These are phyloP conservation scores for Pelagia noctiluca DNA, from an alignment of 30 jellyfish, hydroid and myxozoan genomes.

Conservation along the genomic window DNA sequence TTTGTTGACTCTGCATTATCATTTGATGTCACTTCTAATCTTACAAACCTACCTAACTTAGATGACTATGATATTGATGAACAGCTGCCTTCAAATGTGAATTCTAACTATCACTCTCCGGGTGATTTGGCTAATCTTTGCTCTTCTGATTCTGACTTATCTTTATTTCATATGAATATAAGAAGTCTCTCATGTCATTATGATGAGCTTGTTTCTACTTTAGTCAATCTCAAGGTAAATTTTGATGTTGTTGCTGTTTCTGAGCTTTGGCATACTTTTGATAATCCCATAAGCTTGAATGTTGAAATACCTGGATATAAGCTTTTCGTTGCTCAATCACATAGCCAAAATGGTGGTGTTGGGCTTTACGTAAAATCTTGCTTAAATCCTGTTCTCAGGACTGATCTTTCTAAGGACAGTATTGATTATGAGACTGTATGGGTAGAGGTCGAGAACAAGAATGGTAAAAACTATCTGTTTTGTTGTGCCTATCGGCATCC, in stretches of 20 bases:
- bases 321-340: conserved; percentile 17
- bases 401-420: conserved; percentile 30
- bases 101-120: too few species aligned
- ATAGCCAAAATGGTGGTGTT: conserved; percentile 33
- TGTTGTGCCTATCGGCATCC: too few species aligned
- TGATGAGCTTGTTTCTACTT: conserved; percentile 25
- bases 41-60: too few species aligned
- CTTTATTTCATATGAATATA: too few species aligned
- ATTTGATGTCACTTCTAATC: too few species aligned
- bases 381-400: conserved; percentile 8
- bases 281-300: conserved; percentile 15
- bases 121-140: too few species aligned
- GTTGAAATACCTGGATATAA: conserved; percentile 8
- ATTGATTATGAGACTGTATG: conserved; percentile 2
- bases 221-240: conserved; percentile 10
- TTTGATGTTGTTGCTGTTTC: conserved; percentile 19
- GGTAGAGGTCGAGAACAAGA: too few species aligned
- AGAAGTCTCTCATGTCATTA: conserved; percentile 24
- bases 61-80: too few species aligned
- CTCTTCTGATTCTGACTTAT: not conserved
- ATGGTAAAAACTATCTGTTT: too few species aligned
- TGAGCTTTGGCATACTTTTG: conserved; percentile 15
- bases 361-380: conserved; percentile 15
- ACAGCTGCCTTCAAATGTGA: too few species aligned
- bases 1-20: too few species aligned